Evolutionary conservation across 2,113 vertebrate species (phyloP).

Genomic region (Channa maculata): DNA sequence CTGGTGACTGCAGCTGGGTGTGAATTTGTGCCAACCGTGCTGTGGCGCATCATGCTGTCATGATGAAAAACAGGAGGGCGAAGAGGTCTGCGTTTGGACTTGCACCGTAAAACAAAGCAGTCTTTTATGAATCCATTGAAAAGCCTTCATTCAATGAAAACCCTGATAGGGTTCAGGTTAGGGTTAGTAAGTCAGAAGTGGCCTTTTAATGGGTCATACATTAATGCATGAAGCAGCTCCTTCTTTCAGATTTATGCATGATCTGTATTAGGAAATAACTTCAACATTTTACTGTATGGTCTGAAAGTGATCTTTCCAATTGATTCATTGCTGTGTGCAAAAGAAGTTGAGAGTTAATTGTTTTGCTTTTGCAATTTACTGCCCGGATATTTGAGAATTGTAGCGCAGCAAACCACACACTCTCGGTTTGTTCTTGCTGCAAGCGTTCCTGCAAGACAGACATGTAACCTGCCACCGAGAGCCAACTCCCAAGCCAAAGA

Average conservation of each 20-base stretch:
- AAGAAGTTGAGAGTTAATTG: no score
- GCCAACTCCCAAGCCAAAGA: constrained; percentile 13
- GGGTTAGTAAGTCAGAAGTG: constrained; percentile 50
- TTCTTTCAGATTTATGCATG: constrained; percentile 16
- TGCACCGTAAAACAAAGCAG: constrained; percentile 45
- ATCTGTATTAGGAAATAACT: constrained; percentile 13
- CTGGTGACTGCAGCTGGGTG: constrained; percentile 30
- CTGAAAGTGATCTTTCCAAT: background rate
- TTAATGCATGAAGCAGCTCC: constrained; percentile 32
- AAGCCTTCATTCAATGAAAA: constrained; percentile 49
- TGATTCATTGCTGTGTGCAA: constrained; percentile 11
- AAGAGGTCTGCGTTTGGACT: constrained; percentile 51
- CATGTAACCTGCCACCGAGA: constrained; percentile 21
- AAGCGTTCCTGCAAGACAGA: no score
- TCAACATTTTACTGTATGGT: background rate
- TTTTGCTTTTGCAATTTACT: no score
- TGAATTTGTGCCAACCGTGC: constrained; percentile 32
- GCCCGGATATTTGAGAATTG: constrained; percentile 2
- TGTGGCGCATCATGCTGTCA: constrained; percentile 34
- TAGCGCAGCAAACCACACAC: constrained; percentile 26
- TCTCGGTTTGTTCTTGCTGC: background rate
- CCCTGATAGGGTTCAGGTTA: constrained; percentile 50
- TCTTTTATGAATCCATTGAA: constrained; percentile 53
- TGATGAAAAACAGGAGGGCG: constrained; percentile 28
- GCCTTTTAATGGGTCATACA: constrained; percentile 49